These are phyloP conservation scores for Ephialtes manifestator DNA, from an alignment of 2,888 invertebrate species.

Conservation along the genomic window DNA sequence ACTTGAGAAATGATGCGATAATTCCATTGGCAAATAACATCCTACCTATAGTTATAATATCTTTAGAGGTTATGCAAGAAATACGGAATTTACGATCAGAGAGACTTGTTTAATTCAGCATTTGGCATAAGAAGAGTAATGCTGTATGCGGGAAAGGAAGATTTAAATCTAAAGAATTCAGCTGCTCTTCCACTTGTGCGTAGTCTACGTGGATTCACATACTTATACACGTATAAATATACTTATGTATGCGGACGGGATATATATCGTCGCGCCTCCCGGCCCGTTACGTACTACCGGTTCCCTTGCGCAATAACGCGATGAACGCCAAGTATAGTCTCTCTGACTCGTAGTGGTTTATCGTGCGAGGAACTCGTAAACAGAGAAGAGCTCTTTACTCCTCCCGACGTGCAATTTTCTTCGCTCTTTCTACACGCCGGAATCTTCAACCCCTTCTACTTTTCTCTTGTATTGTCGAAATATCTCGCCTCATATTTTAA, in stretches of 20 bases:
- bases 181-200: conserved; percentile 11
- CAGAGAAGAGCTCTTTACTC: conserved; percentile 37
- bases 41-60: too few species aligned
- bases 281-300: conserved; percentile 64
- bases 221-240: conserved; percentile 4
- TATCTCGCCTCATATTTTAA: background rate
- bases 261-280: conserved; percentile 41
- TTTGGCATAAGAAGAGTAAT: background rate
- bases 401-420: conserved; percentile 43
- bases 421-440: conserved; percentile 16
- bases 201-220: conserved; percentile 7
- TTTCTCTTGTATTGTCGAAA: conserved; percentile 1
- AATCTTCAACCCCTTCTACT: background rate
- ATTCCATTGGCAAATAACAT: too few species aligned
- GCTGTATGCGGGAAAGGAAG: conserved; percentile 12
- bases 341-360: conserved; percentile 43
- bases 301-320: conserved; percentile 61
- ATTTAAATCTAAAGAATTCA: conserved; percentile 51
- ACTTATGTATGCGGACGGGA: background rate
- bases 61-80: background rate
- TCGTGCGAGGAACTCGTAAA: conserved; percentile 61
- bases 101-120: conserved; percentile 13
- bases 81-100: conserved; percentile 3
- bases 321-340: conserved; percentile 38
- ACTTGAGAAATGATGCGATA: too few species aligned